These are phyloP conservation scores for Pitangus sulphuratus DNA, from an alignment of 2,797 vertebrate species.

Conservation along the genomic window DNA sequence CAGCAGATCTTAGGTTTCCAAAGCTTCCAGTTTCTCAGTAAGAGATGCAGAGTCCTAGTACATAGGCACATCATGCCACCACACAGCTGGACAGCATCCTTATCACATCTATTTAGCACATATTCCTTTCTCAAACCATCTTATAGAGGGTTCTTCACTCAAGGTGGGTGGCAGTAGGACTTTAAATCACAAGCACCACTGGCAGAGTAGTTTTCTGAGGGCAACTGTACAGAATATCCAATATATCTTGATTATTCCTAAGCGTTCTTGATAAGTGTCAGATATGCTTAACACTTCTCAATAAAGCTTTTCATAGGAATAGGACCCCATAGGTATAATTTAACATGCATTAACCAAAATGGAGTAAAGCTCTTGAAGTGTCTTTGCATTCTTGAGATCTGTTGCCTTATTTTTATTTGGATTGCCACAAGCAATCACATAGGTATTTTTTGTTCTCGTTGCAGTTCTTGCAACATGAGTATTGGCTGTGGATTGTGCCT, in stretches of 20 bases:
- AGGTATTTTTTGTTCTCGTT: neutral
- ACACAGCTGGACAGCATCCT: neutral
- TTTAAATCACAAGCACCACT: neutral
- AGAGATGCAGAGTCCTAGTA: neutral
- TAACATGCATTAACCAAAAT: neutral
- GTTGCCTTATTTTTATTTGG: neutral
- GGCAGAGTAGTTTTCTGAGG: neutral
- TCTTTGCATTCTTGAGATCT: neutral
- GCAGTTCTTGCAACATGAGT: neutral
- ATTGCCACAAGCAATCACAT: neutral
- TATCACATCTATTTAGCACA: neutral
- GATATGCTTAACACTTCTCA: neutral
- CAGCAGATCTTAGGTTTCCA: neutral
- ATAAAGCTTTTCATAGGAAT: neutral
- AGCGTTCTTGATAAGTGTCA: neutral
- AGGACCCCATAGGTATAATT: neutral
- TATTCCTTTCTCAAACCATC: neutral
- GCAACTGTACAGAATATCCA: neutral
- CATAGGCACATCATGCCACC: neutral
- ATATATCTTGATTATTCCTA: neutral
- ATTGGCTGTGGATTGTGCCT: neutral
- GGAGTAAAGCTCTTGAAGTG: neutral
- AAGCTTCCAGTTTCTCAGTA: neutral
- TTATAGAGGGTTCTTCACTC: neutral
- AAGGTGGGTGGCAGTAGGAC: neutral